A percentile compares a stretch with the other conserved stretches of the same genome.
These are phyloP conservation scores for Leistus spinibarbis DNA, from an alignment of 2,888 invertebrate genomes.

Conservation along the genomic window DNA sequence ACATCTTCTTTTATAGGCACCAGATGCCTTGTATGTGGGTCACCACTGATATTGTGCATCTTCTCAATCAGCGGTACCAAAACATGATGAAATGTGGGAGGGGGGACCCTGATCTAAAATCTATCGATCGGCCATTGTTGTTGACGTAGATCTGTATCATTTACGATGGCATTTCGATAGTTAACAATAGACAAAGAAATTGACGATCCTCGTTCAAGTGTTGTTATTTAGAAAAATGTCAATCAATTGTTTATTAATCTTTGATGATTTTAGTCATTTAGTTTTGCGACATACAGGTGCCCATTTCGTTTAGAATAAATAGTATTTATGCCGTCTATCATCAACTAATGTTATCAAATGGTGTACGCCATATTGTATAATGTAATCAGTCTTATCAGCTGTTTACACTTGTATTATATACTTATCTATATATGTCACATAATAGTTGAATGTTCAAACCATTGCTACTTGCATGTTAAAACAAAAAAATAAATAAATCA, in stretches of 20 bases:
- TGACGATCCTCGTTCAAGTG: conserved; percentile 14
- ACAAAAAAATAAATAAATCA: too few relatives aligned
- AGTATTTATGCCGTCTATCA: neutral
- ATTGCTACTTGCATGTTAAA: neutral
- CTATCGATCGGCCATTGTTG: conserved; percentile 7
- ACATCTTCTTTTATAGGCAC: neutral
- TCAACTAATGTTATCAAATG: conserved; percentile 10
- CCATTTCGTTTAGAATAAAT: neutral
- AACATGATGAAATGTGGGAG: neutral
- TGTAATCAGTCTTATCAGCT: conserved; percentile 14
- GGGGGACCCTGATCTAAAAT: neutral
- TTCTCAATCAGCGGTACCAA: neutral
- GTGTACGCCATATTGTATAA: neutral
- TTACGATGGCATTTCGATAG: conserved; percentile 36
- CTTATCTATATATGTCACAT: conserved; percentile 34
- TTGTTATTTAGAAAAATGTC: neutral
- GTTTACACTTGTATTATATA: conserved; percentile 9
- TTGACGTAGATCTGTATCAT: conserved; percentile 20
- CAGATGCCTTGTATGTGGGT: conserved; percentile 3
- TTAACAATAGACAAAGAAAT: conserved; percentile 33
- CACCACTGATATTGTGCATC: conserved; percentile 29
- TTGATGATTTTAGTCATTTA: neutral
- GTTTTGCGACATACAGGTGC: too few relatives aligned
- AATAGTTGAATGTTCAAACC: conserved; percentile 1
- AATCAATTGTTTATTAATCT: neutral